These are phyloP conservation scores for Trochalopteron elliotii DNA, from an alignment of 2,113 vertebrate genomes.

Conservation along the genomic window DNA sequence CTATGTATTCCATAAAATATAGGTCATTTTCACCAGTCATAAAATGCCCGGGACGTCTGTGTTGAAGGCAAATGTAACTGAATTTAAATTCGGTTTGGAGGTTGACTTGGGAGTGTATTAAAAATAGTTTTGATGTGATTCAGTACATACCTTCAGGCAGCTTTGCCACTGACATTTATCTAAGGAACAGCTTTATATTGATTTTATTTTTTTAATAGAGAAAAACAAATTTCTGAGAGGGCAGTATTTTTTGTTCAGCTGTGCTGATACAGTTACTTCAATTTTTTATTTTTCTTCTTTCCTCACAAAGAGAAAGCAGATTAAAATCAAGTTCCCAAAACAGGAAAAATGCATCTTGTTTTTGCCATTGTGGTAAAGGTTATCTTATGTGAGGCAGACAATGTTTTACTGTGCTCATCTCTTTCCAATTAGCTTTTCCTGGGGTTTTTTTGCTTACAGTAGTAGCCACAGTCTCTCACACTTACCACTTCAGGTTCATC, in stretches of 20 bases:
- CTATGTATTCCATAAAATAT: not conserved
- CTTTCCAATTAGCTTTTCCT: not conserved
- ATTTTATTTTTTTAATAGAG: not conserved
- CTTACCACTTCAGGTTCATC: not conserved
- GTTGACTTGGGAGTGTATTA: constrained; percentile 5
- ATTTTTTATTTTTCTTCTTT: not conserved
- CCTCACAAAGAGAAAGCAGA: not conserved
- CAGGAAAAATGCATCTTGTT: not conserved
- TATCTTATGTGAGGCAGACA: not conserved
- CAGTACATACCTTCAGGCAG: not conserved
- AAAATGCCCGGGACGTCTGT: not conserved
- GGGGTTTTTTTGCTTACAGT: not conserved
- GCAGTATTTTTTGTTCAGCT: not conserved
- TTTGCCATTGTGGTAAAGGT: not conserved
- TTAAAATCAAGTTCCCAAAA: not conserved
- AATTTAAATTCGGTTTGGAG: not conserved
- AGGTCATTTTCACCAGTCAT: not conserved
- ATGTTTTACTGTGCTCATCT: not conserved
- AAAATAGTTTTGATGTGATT: constrained; percentile 22
- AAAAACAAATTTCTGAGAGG: not conserved
- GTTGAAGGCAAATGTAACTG: not conserved
- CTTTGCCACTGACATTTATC: constrained; percentile 29
- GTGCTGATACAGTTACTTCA: not conserved
- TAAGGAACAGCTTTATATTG: not conserved
- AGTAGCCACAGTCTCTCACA: not conserved